Conservation (phyloP, 2,888 invertebrate genomes). For the Hydrotaea diabolus region DNA sequence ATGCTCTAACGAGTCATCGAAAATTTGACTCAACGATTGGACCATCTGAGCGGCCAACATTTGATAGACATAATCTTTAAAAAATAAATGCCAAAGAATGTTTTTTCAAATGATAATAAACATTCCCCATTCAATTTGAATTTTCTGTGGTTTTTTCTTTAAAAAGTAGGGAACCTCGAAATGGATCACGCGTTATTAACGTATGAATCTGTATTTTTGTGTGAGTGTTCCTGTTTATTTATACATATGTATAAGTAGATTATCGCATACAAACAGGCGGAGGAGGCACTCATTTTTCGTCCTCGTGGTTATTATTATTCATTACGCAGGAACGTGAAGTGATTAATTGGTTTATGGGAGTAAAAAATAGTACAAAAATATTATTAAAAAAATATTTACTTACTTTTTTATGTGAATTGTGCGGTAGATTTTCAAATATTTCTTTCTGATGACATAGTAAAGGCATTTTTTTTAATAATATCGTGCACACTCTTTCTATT, state of each 20-base stretch:
- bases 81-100: too few species aligned
- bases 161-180: too few species aligned
- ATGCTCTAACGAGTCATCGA: too few species aligned
- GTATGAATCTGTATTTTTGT: too few species aligned
- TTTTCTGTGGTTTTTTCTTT: too few species aligned
- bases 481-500: background rate
- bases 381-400: background rate
- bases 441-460: slow-evolving; percentile 23
- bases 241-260: background rate
- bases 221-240: too few species aligned
- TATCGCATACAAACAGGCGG: background rate
- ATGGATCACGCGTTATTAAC: too few species aligned
- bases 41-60: too few species aligned
- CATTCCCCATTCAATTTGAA: too few species aligned
- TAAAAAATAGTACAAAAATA: background rate
- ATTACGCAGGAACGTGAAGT: background rate
- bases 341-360: slow-evolving; percentile 14
- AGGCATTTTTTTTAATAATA: slow-evolving; percentile 36
- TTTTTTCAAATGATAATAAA: too few species aligned
- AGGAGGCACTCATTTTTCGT: background rate
- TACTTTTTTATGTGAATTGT: slow-evolving; percentile 3
- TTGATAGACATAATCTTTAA: too few species aligned
- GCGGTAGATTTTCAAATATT: slow-evolving; percentile 26
- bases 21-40: too few species aligned
- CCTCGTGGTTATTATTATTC: background rate